phyloP scores from a whole-genome alignment of 2,888 invertebrate species.

The Scaptomyza parva region DNA sequence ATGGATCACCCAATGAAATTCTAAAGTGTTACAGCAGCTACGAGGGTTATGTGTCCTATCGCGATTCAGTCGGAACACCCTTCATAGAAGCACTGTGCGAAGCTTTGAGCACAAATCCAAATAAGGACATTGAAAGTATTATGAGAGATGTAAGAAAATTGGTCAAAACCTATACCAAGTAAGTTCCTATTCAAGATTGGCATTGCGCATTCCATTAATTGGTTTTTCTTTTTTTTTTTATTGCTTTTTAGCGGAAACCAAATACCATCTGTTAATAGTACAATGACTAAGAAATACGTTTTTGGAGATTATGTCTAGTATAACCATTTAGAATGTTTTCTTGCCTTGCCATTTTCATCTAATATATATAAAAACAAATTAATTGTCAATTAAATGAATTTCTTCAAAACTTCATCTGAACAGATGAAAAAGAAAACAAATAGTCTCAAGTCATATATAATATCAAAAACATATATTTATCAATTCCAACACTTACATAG shows the following conservation, averaged over 20 bases:
- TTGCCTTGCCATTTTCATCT: constrained; percentile 25
- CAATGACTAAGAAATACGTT: constrained; percentile 79
- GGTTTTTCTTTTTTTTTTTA: neutral
- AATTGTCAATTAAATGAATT: neutral
- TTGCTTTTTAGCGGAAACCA: constrained; percentile 71
- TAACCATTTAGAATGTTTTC: neutral
- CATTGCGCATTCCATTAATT: neutral
- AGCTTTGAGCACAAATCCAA: constrained; percentile 48
- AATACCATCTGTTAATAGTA: constrained; percentile 82
- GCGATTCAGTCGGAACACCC: constrained; percentile 79
- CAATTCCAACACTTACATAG: too few species aligned
- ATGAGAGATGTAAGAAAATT: constrained; percentile 74
- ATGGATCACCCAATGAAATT: constrained; percentile 80
- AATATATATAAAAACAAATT: constrained; percentile 12
- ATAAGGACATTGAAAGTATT: constrained; percentile 76
- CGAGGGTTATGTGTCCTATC: constrained; percentile 84
- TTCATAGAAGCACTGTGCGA: constrained; percentile 83
- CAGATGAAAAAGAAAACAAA: too few species aligned
- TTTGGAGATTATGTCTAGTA: constrained; percentile 78
- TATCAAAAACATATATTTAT: too few species aligned
- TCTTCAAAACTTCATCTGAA: neutral
- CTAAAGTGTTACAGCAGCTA: constrained; percentile 84
- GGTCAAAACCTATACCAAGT: constrained; percentile 64
- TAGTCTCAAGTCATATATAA: too few species aligned
- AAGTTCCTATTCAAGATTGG: constrained; percentile 18